phyloP scores from a whole-genome alignment of 1,140 invertebrate species.

The Steinernema khuongi region DNA sequence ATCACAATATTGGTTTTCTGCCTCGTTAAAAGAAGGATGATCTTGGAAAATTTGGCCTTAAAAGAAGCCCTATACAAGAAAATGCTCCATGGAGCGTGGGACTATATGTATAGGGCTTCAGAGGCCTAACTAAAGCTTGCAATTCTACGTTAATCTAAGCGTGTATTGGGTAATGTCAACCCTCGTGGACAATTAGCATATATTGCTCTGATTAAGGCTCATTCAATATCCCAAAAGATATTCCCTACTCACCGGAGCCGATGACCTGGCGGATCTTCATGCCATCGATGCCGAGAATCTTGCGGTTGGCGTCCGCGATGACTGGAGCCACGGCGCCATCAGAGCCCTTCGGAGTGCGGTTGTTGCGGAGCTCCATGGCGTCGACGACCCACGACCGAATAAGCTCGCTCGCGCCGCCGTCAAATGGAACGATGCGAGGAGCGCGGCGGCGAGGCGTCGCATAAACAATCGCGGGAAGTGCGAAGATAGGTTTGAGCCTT shows the following conservation, averaged over 20 bases:
- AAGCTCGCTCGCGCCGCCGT: not conserved
- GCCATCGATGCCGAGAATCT: not conserved
- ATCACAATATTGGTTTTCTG: too few relatives aligned
- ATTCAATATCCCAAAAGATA: too few relatives aligned
- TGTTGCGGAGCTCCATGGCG: not conserved
- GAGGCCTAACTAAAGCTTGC: too few relatives aligned
- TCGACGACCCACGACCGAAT: not conserved
- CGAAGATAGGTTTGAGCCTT: not conserved
- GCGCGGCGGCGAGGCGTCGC: not conserved
- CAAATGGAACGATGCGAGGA: not conserved
- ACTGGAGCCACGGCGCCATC: not conserved
- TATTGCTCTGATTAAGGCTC: too few relatives aligned
- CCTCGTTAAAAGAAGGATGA: too few relatives aligned
- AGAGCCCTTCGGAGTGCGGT: not conserved
- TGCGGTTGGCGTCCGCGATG: not conserved
- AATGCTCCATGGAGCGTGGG: too few relatives aligned
- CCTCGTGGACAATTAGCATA: too few relatives aligned
- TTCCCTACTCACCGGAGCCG: not conserved
- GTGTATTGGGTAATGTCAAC: too few relatives aligned
- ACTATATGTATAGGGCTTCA: too few relatives aligned
- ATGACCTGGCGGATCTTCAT: not conserved
- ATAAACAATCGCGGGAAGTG: constrained; percentile 6
- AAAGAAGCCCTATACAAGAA: too few relatives aligned
- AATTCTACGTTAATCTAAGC: too few relatives aligned
- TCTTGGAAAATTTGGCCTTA: too few relatives aligned